A percentile compares a stretch with the other conserved stretches of the same genome.
Conservation (phyloP, 2,797 vertebrate genomes). For the Sebastes variabilis region DNA sequence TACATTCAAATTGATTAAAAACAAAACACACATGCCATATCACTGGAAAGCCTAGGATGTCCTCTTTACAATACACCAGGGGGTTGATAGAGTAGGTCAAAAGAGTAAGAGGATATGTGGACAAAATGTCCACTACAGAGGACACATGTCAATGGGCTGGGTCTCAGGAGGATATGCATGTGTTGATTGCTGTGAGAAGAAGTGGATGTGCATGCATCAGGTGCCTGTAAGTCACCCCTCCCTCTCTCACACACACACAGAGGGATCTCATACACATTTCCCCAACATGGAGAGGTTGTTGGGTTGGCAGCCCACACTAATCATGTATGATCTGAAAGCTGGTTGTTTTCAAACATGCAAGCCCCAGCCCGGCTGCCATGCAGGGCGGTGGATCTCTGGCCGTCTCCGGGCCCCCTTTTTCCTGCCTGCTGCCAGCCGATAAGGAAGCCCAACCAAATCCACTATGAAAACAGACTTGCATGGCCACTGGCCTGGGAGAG, state of each 20-base stretch:
- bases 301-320: slow-evolving; percentile 40
- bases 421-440: slow-evolving; percentile 75
- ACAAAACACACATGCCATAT: too few relatives aligned
- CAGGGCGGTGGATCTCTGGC: slow-evolving; percentile 49
- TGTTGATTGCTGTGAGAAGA: slow-evolving; percentile 22
- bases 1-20: too few relatives aligned
- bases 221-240: slow-evolving; percentile 44
- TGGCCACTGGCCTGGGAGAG: slow-evolving; percentile 30
- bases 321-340: slow-evolving; percentile 63
- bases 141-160: too few relatives aligned
- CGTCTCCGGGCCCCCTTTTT: slow-evolving; percentile 41
- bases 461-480: slow-evolving; percentile 58
- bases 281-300: neutral
- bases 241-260: neutral
- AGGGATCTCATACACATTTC: slow-evolving; percentile 36
- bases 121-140: too few relatives aligned
- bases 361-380: slow-evolving; percentile 18
- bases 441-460: slow-evolving; percentile 69
- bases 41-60: too few relatives aligned
- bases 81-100: too few relatives aligned
- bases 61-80: too few relatives aligned
- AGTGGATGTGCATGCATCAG: slow-evolving; percentile 45
- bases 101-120: too few relatives aligned
- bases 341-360: slow-evolving; percentile 61
- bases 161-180: neutral